These are phyloP conservation scores for Acomys russatus DNA, from an alignment of 2,797 vertebrate species.

Conservation along the genomic window DNA sequence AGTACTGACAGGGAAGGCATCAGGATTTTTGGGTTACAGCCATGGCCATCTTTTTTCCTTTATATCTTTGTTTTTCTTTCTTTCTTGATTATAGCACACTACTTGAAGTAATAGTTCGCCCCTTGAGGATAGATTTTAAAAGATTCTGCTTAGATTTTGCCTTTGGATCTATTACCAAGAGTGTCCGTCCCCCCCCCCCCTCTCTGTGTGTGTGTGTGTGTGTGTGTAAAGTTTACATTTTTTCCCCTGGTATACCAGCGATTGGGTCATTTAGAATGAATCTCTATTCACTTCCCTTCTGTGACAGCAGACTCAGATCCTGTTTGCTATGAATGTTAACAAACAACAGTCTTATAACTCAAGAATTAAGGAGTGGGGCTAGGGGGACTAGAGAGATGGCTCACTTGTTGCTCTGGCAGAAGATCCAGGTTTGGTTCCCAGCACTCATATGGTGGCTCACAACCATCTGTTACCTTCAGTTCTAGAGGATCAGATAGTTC, in stretches of 20 bases:
- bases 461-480: not conserved
- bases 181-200: too few relatives aligned
- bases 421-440: not conserved
- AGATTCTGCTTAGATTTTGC: conserved; percentile 2
- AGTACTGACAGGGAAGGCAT: not conserved
- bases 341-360: not conserved
- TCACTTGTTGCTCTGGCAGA: not conserved
- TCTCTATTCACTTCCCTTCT: not conserved
- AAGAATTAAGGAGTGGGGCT: not conserved
- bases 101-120: not conserved
- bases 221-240: not conserved
- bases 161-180: conserved; percentile 2
- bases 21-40: not conserved
- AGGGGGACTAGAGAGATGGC: not conserved
- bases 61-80: not conserved
- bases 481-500: too few relatives aligned
- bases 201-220: not conserved
- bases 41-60: not conserved
- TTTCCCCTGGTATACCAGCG: not conserved
- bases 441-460: not conserved
- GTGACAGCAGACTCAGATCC: not conserved
- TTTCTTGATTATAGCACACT: not conserved
- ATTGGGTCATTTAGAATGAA: not conserved
- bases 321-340: not conserved
- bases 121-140: not conserved